Evolutionary conservation across 2,113 vertebrate genomes (phyloP).

Genomic region (Morphnarchus princeps): DNA sequence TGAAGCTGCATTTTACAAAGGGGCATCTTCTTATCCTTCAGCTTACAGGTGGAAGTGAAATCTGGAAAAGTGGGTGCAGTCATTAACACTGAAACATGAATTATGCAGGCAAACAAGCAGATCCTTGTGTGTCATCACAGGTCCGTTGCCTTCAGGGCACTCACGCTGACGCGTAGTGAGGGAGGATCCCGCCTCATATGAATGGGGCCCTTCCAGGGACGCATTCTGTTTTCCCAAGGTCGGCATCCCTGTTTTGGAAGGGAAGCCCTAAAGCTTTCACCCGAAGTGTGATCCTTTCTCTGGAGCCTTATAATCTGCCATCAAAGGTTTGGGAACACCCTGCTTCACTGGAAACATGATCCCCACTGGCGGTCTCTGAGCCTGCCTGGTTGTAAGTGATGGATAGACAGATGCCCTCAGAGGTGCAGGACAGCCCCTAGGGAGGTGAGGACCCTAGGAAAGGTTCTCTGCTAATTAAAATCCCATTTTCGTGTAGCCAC

Average conservation of each 20-base stretch:
- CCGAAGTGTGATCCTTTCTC: not conserved
- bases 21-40: not conserved
- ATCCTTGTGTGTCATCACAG: not conserved
- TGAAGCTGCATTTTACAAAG: not conserved
- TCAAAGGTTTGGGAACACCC: not conserved
- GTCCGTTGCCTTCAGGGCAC: not conserved
- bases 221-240: not conserved
- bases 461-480: not conserved
- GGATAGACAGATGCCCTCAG: not conserved
- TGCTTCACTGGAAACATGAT: not conserved
- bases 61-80: not conserved
- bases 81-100: not conserved
- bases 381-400: not conserved
- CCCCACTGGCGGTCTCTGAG: not conserved
- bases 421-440: not conserved
- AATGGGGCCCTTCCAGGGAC: not conserved
- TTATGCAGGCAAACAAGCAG: not conserved
- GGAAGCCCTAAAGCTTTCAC: not conserved
- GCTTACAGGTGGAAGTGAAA: not conserved
- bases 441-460: not conserved
- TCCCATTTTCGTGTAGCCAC: accelerated
- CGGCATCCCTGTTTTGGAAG: not conserved
- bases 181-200: not conserved
- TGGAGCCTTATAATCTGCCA: not conserved
- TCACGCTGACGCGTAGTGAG: accelerated